phyloP scores from a whole-genome alignment of 2,113 vertebrate genomes.

The Holacanthus passer region DNA sequence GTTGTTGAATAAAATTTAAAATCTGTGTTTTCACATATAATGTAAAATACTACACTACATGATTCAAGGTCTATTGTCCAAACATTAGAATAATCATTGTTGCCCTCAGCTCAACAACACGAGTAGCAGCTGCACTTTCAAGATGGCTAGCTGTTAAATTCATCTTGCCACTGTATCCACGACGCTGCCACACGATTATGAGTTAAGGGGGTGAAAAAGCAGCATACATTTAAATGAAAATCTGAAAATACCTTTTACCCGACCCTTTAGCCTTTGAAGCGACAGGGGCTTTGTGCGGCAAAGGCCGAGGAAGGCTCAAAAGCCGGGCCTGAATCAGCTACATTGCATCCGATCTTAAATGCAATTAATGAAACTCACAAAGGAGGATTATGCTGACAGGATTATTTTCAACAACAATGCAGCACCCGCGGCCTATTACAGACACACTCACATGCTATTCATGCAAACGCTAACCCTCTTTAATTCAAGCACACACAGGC shows the following conservation, averaged over 20 bases:
- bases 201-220: conserved; percentile 43
- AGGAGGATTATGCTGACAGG: conserved; percentile 76
- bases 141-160: conserved; percentile 32
- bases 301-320: conserved; percentile 54
- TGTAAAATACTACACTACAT: background rate
- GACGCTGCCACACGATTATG: conserved; percentile 28
- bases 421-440: conserved; percentile 68
- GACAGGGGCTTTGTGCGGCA: conserved; percentile 60
- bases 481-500: conserved; percentile 49
- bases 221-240: conserved; percentile 70
- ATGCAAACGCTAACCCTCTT: conserved; percentile 44
- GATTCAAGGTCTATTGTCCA: conserved; percentile 7
- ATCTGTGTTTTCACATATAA: background rate
- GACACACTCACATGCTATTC: conserved; percentile 45
- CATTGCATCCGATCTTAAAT: conserved; percentile 75
- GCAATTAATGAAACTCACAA: conserved; percentile 81
- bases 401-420: conserved; percentile 80
- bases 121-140: conserved; percentile 35
- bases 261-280: conserved; percentile 65
- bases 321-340: conserved; percentile 71
- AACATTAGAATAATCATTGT: background rate
- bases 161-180: conserved; percentile 31
- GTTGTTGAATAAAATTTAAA: too few species aligned
- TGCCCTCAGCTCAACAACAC: conserved; percentile 6
- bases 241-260: conserved; percentile 57